Evolutionary conservation across 1,140 invertebrate species (phyloP).

Genomic region (Drosophila neocordata): DNA sequence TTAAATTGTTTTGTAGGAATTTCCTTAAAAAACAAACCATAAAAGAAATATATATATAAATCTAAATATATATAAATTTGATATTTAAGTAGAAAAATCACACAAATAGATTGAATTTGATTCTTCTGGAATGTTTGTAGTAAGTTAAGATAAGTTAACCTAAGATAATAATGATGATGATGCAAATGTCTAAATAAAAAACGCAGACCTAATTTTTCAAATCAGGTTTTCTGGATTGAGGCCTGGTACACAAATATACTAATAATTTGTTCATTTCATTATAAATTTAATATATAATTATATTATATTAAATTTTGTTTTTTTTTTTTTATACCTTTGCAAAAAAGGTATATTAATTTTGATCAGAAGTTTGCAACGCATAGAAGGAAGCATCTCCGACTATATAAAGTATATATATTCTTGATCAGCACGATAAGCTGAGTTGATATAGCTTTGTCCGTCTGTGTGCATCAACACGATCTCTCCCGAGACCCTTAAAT

Average conservation of each 20-base stretch:
- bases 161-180: slow-evolving; percentile 52
- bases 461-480: no score
- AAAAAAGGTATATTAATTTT: no score
- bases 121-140: slow-evolving; percentile 37
- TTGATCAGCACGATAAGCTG: no score
- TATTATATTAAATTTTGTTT: no score
- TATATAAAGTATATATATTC: no score
- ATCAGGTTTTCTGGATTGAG: slow-evolving; percentile 55
- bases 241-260: slow-evolving; percentile 3
- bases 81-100: slow-evolving; percentile 30
- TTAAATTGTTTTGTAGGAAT: slow-evolving; percentile 12
- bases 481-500: no score
- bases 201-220: slow-evolving; percentile 75
- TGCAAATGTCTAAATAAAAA: slow-evolving; percentile 78
- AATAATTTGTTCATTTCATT: slow-evolving; percentile 30
- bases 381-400: no score
- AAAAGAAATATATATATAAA: slow-evolving; percentile 24
- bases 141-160: no score
- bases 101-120: slow-evolving; percentile 54
- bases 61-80: slow-evolving; percentile 19
- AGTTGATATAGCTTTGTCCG: no score
- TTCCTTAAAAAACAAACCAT: slow-evolving; percentile 32
- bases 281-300: slow-evolving; percentile 9
- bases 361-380: no score
- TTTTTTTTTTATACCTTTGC: no score